Evolutionary conservation across 2,888 invertebrate species (phyloP), one percentile per base, ranked within the genome.

Genomic region (Drosophila formosana): DNA sequence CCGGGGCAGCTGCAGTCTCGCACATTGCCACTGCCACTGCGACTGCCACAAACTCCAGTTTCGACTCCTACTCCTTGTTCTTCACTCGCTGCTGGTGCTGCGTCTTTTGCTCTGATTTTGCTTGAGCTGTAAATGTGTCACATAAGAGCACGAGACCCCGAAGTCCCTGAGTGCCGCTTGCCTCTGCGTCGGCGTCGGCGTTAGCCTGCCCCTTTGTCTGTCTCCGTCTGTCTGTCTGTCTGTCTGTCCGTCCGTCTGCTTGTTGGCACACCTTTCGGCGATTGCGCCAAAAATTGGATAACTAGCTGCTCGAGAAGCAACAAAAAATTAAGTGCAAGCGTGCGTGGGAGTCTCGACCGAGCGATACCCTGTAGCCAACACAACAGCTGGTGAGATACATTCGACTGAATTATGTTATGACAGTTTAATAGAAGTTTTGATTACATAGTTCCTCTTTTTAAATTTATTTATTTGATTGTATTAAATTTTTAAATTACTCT

Each of bases 241-340:
- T n/a, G n/a, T 25, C 23, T 45, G 45, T 23, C 45, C 34, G 34
- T 37, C 37, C 30, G 18, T 43, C 34, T 43, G 26, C 56, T 13
- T 25, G 45, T n/a, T n/a, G 45, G 45, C 68, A 75, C 75, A 77
- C 78, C 78, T 74, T 77, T 57, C 66, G 61, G 63, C 78, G 67
- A 83, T 83, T 82, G 82, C 82, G 82, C 82, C 82, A 82, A 82
- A 82, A 82, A 57, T 66, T 68, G 75, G 49, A 55, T 72, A 62
- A 79, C 64, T 61, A 62, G 67, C 62, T 41, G 53, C 30, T 30
- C 6, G 5, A 60, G 30, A 39, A 72, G 46, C 53, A 53, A 64
- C 43, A 55, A 60, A 62, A 58, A 61, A 56, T 51, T 32, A 2
- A 18, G 28, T 18, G 46, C 23, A 13, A 65, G 41, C 56, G 39